These are phyloP conservation scores for Euproctis similis DNA, from an alignment of 2,888 invertebrate species.

Conservation along the genomic window DNA sequence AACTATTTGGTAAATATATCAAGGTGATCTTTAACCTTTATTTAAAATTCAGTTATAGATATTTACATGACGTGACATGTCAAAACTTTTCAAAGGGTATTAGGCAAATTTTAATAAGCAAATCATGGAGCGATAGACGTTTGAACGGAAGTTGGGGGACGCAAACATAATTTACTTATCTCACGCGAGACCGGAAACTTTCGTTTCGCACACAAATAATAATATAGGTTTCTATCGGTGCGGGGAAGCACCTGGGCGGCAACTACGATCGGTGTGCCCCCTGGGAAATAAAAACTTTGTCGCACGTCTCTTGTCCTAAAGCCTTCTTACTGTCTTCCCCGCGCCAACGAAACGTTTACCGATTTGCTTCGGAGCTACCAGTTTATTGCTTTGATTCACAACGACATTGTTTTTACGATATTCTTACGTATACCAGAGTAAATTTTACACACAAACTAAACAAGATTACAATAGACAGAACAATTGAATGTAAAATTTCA, in stretches of 20 bases:
- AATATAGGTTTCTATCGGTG: conserved; percentile 71
- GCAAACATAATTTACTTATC: conserved; percentile 70
- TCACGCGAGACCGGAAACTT: conserved; percentile 71
- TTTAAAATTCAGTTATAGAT: no score
- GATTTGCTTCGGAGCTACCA: conserved; percentile 62
- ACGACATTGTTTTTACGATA: conserved; percentile 66
- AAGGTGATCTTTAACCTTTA: no score
- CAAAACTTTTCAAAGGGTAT: no score
- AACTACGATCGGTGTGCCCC: conserved; percentile 71
- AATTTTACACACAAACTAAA: no score
- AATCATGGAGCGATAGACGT: conserved; percentile 39
- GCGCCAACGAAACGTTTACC: conserved; percentile 59
- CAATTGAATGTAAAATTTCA: no score
- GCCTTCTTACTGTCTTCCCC: conserved; percentile 62
- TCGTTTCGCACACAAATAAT: conserved; percentile 72
- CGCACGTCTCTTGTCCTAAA: conserved; percentile 72
- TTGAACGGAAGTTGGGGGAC: conserved; percentile 57
- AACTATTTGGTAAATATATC: no score
- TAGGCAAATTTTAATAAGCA: conserved; percentile 3
- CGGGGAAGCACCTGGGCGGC: conserved; percentile 69
- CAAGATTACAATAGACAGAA: no score
- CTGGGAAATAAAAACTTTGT: conserved; percentile 75
- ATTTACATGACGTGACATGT: no score
- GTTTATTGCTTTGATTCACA: conserved; percentile 69
- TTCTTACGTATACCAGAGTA: conserved; percentile 59